phyloP scores from a whole-genome alignment of 2,888 invertebrate genomes.

The Drosophila robusta region DNA sequence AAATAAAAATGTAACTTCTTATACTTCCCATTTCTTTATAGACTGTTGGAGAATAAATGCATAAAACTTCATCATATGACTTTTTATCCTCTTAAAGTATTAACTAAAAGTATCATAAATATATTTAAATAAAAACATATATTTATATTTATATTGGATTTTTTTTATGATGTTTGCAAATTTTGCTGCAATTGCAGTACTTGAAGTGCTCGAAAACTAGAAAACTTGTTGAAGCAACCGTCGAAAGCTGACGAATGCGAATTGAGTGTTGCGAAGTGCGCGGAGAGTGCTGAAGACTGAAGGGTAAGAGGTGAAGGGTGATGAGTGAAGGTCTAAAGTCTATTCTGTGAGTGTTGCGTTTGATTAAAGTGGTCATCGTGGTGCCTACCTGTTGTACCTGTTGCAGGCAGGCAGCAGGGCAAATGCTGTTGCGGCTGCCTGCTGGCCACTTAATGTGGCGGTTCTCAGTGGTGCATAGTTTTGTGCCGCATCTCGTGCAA shows the following conservation, averaged over 20 bases:
- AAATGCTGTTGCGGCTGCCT: conserved; percentile 3
- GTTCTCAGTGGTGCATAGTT: conserved; percentile 19
- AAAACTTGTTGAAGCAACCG: conserved; percentile 54
- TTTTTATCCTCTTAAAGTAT: too few relatives aligned
- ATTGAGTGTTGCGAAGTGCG: not conserved
- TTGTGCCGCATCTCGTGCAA: conserved; percentile 24
- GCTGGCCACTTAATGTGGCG: conserved; percentile 6
- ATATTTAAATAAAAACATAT: conserved; percentile 1
- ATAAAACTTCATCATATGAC: not conserved
- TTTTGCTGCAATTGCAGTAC: conserved; percentile 27
- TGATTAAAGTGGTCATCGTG: conserved; percentile 48
- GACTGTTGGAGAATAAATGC: too few relatives aligned
- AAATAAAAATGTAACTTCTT: too few relatives aligned
- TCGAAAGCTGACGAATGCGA: conserved; percentile 15
- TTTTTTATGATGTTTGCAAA: conserved; percentile 12
- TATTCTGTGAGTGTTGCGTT: conserved; percentile 37
- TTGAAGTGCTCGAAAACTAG: conserved; percentile 43
- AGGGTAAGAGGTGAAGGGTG: not conserved
- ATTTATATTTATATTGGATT: conserved; percentile 1
- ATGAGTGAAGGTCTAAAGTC: conserved; percentile 1
- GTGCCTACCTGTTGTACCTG: conserved; percentile 32
- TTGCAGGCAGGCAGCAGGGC: conserved; percentile 4
- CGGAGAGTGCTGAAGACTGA: not conserved
- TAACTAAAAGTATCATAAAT: not conserved
- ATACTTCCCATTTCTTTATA: too few relatives aligned